phyloP scores from a whole-genome alignment of 1,140 invertebrate genomes.

The Apis dorsata region DNA sequence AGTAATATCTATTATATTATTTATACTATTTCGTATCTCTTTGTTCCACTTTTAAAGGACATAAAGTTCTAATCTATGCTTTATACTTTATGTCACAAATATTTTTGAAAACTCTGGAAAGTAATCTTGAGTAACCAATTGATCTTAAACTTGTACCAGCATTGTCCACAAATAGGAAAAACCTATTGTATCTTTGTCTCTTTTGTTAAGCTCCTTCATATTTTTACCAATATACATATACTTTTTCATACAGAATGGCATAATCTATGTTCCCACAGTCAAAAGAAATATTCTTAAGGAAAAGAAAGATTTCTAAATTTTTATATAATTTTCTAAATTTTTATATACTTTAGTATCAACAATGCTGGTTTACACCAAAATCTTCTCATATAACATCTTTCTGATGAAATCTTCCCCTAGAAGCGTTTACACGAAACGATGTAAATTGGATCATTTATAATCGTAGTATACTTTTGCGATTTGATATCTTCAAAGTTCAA shows the following conservation, averaged over 20 bases:
- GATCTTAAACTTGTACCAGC: not conserved
- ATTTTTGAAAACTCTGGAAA: not conserved
- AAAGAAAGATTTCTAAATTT: too few relatives aligned
- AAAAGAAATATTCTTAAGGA: not conserved
- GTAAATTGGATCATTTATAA: too few relatives aligned
- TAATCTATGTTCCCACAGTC: not conserved
- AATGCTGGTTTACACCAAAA: slow-evolving; percentile 1
- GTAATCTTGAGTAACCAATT: not conserved
- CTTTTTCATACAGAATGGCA: not conserved
- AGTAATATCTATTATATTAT: not conserved
- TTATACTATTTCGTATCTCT: not conserved
- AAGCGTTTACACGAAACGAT: not conserved
- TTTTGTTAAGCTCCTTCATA: not conserved
- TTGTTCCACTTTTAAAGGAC: not conserved
- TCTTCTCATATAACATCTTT: not conserved
- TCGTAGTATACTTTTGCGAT: too few relatives aligned
- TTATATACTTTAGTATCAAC: not conserved
- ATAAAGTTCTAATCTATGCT: not conserved
- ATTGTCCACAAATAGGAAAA: not conserved
- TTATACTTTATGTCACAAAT: not conserved
- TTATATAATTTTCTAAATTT: too few relatives aligned
- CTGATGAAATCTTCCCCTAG: not conserved
- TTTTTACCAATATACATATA: not conserved
- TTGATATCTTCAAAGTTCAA: not conserved
- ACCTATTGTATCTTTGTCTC: not conserved